Conservation (phyloP, 2,113 vertebrate species). For the Vimba vimba region DNA sequence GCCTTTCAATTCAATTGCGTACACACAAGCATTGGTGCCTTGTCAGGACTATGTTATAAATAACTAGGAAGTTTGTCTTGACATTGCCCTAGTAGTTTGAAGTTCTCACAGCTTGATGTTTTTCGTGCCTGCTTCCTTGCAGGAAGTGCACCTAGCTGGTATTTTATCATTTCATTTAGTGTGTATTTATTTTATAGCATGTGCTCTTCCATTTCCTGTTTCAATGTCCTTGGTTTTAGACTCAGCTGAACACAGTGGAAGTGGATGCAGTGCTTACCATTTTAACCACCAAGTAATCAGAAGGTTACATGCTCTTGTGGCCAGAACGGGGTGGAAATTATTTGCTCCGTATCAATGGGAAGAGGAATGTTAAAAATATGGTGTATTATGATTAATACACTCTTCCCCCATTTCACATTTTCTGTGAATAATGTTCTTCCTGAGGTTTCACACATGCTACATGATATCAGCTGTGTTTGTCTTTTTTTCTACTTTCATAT, state of each 20-base stretch:
- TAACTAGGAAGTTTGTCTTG: conserved; percentile 18
- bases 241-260: conserved; percentile 20
- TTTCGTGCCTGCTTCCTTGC: conserved; percentile 13
- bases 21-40: background rate
- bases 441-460: background rate
- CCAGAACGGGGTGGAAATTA: background rate
- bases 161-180: conserved; percentile 40
- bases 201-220: conserved; percentile 58
- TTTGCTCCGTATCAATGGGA: background rate
- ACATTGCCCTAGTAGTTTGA: conserved; percentile 20
- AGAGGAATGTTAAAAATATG: background rate
- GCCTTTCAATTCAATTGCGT: background rate
- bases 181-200: conserved; percentile 18
- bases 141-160: conserved; percentile 36
- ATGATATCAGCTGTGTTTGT: background rate
- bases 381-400: background rate
- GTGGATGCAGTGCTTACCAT: background rate
- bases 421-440: background rate
- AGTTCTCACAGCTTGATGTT: conserved; percentile 9
- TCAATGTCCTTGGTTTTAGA: conserved; percentile 42
- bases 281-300: background rate
- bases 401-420: background rate
- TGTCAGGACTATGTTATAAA: conserved; percentile 10
- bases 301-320: background rate
- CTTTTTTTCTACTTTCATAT: background rate